Base-by-base conservation (phyloP, 2,888 invertebrate species). In the Ferrisia virgata region DNA sequence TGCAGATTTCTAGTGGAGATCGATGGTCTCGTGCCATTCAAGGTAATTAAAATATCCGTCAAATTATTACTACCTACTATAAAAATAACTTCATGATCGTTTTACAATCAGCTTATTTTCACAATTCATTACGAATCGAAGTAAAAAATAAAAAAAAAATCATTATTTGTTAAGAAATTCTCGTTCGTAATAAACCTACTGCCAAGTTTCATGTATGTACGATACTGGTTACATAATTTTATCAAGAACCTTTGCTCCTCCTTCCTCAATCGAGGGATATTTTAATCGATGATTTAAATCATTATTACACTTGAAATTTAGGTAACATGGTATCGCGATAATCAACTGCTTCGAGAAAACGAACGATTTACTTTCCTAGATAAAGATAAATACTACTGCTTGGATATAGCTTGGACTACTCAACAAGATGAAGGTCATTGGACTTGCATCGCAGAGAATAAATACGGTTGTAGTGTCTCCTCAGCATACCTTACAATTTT, bases 271-370 rank as follows among this genome's bases (percentile, higher is more conserved):
- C n/a, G 9, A n/a, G 2, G 72, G 15, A 18, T 76, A 76, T 76
- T 76, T 36, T 11, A 36, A 76, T 76, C 33, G 53, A 84, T 47
- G 33, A 72, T 31, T 78, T 25, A 69, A 79, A 6, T 11, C n/a
- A 13, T 28, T 25, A n/a, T 79, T 78, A 82, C 8, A 28, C 11
- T 58, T 47, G 6, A 53, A 53, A n/a, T n/a, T n/a, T 86, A 96
- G 96, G 93, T 96, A 86, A 94, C 93, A 87, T 96, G 96, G 95
- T 94, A 93, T 88, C 93, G 94, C 87, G 95, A 96, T 89, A 95
- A 96, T 88, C 91, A 92, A 53, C 91, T 92, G 81, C 90, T 96
- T 86, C 91, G 92, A 88, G 93, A 93, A 87, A 93, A 92, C 85
- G 94, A 95, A 88, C 91, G 95, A 87, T 93, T 94, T 86, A 92